Percentiles rank a stretch among this genome's conserved stretches.
phyloP scores from a whole-genome alignment of 2,888 invertebrate species.

The Pseudococcus longispinus region DNA sequence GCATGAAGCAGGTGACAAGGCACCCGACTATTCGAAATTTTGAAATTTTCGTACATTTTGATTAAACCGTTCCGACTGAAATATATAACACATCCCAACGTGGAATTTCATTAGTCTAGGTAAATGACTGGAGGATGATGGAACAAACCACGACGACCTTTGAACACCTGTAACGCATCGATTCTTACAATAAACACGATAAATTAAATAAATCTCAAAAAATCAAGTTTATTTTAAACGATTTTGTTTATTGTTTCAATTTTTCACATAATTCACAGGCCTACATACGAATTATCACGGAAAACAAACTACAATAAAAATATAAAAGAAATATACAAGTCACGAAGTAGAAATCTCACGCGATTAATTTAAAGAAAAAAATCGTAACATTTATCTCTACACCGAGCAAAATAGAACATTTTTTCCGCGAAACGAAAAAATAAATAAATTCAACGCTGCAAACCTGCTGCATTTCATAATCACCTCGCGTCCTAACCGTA shows the following conservation, averaged over 20 bases:
- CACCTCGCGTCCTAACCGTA: neutral
- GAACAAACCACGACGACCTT: neutral
- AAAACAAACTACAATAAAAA: constrained; percentile 50
- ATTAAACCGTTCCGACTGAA: neutral
- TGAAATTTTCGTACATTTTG: neutral
- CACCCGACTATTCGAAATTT: neutral
- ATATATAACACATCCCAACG: neutral
- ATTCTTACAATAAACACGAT: too few species aligned
- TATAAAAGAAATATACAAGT: constrained; percentile 49
- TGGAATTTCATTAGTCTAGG: neutral
- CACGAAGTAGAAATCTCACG: constrained; percentile 33
- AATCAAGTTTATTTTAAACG: constrained; percentile 51
- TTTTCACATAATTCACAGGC: constrained; percentile 55
- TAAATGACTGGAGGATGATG: neutral
- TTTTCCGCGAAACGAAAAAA: constrained; percentile 4
- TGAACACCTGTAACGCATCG: too few species aligned
- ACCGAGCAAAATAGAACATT: neutral
- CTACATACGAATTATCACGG: constrained; percentile 53
- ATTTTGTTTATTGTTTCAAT: constrained; percentile 50
- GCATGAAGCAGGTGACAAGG: neutral
- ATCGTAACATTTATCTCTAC: constrained; percentile 47
- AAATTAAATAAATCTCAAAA: neutral
- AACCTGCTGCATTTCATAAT: neutral
- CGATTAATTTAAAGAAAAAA: constrained; percentile 14
- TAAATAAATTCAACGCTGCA: neutral